phyloP scores from a whole-genome alignment of 2,888 invertebrate species.

The Siphlonurus alternatus region DNA sequence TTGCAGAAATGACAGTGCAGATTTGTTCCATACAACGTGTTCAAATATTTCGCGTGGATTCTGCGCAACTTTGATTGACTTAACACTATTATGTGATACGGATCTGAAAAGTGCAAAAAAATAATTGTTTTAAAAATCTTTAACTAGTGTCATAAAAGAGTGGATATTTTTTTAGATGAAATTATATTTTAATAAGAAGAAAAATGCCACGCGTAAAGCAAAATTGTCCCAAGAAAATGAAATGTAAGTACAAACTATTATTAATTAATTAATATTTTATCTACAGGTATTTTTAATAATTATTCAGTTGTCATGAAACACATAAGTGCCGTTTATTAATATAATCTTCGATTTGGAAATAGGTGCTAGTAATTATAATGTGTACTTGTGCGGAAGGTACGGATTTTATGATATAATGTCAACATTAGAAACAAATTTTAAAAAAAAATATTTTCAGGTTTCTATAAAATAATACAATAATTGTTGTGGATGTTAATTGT shows the following conservation, averaged over 20 bases:
- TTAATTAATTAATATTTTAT: neutral
- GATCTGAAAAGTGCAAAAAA: neutral
- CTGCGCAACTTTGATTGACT: neutral
- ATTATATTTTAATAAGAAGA: neutral
- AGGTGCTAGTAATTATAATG: too few relatives aligned
- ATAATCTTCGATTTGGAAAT: too few relatives aligned
- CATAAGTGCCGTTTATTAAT: too few relatives aligned
- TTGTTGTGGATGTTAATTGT: too few relatives aligned
- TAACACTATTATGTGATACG: neutral
- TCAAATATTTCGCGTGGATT: neutral
- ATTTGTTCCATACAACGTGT: too few relatives aligned
- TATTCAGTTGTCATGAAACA: too few relatives aligned
- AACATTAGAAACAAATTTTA: too few relatives aligned
- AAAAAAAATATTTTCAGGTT: too few relatives aligned
- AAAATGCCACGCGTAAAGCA: slow-evolving; percentile 1
- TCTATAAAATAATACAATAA: too few relatives aligned
- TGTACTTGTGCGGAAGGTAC: too few relatives aligned
- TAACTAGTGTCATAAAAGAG: neutral
- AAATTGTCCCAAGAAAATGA: slow-evolving; percentile 2
- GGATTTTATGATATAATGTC: too few relatives aligned
- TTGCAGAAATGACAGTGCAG: too few relatives aligned
- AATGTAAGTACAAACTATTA: neutral
- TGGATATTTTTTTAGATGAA: neutral
- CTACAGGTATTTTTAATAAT: neutral
- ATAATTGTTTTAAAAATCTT: neutral